phyloP scores from a whole-genome alignment of 2,797 vertebrate species.

The Bothrops alternatus region DNA sequence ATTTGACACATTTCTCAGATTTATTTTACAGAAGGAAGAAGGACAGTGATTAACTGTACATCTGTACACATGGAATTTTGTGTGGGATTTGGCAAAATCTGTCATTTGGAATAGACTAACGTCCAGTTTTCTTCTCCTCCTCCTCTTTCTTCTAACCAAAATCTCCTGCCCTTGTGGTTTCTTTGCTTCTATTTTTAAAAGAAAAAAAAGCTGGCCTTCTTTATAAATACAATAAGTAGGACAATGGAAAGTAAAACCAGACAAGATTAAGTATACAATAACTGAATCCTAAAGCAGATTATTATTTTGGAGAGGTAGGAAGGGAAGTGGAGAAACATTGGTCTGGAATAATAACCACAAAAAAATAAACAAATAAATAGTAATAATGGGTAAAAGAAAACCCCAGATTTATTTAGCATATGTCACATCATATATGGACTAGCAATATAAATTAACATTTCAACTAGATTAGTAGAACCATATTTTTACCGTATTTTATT shows the following conservation, averaged over 20 bases:
- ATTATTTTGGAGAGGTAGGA: not conserved
- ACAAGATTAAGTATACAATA: not conserved
- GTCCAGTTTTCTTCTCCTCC: not conserved
- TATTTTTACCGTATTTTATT: not conserved
- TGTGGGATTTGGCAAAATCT: not conserved
- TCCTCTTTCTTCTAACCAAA: not conserved
- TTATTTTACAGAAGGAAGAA: not conserved
- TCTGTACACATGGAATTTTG: not conserved
- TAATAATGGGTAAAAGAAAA: not conserved
- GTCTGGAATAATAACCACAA: not conserved
- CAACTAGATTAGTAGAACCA: too few relatives aligned
- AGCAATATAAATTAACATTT: too few relatives aligned
- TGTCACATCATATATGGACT: too few relatives aligned
- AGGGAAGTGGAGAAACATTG: not conserved
- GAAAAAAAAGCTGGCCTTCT: not conserved
- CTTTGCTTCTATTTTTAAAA: not conserved
- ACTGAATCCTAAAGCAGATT: not conserved
- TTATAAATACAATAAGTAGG: not conserved
- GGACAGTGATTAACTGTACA: not conserved
- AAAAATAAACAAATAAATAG: not conserved
- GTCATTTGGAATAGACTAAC: not conserved
- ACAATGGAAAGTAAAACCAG: not conserved
- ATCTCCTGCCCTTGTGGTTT: not conserved
- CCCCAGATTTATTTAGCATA: too few relatives aligned
- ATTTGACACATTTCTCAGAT: not conserved